Evolutionary conservation across 1,140 invertebrate species (phyloP), one percentile per base, ranked within the genome.

Genomic region (Stegodyphus dumicola): DNA sequence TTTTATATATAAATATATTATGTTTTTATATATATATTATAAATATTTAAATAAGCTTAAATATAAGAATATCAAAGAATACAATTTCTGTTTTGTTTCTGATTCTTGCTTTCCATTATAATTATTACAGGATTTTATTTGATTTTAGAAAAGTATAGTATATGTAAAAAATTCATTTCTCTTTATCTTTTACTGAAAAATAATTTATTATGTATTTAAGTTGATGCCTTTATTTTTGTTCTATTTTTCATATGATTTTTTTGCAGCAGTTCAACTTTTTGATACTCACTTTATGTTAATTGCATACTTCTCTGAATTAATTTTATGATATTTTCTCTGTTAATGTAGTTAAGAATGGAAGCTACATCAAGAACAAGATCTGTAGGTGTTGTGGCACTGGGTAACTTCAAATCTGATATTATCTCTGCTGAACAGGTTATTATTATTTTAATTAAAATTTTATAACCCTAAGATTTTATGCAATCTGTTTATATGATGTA

Each of bases 381-480:
- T 54, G 79, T 84, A 7, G 86, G 86, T 53, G 78, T 84, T 53
- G 76, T 84, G 11, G 79, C 86, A 11, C 75, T 87, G 13, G 80
- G 86, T 13, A 78, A 74, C 15, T 87, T 87, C 18, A 83, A 84
- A 56, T 84, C 86, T 7, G 65, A 66, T 13, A 84, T 87, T 13
- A 66, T 87, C 6, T 54, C 79, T 52, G 53, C 79, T 74, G 86
- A 87, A 75, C 86, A 87, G 67, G 86, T 87, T 77, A 64, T 18
- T 70, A 52, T 17, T 67, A 11, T 33, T 33, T 33, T 1, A 33
- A n/a, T n/a, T n/a, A n/a, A n/a, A n/a, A 33, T 33, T 33, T 1
- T 33, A 33, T 33, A 33, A 33, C 33, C 33, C 33, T 33, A 1
- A 33, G 11, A 15, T n/a, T 67, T 67, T 67, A 67, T 33, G 33